Base-by-base conservation (phyloP, 2,797 vertebrate genomes). In the Acestrorhynchus altus region DNA sequence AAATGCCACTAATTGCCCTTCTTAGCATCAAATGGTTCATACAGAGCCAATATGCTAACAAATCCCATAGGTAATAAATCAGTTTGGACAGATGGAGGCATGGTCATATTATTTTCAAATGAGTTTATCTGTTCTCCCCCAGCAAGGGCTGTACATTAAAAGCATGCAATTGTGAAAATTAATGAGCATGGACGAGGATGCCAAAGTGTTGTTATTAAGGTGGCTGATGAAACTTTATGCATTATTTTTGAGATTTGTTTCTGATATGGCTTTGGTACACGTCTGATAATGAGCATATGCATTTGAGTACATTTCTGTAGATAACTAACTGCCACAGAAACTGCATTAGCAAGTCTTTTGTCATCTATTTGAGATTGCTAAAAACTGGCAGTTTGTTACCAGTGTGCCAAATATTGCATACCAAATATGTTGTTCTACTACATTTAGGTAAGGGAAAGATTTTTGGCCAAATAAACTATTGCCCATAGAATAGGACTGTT, bases 41-140 rank as follows among this genome's bases (percentile, higher is more conserved):
- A 71, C 69, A 26, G 31, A 77, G 67, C 39, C 70, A 59, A 75
- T 79, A 75, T 75, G 15, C 51, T 40, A 70, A 31, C 28, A 20
- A 49, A 68, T 74, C 78, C 73, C 54, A 52, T 46, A 74, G 76
- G 82, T 82, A 57, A 71, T 71, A 79, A 74, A 79, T 79, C 79
- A 72, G 39, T 78, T 78, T 73, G 35, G 78, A 78, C 56, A 60
- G 57, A 69, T 39, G 61, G 56, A 71, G 56, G 49, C 61, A 47
- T 28, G 26, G 59, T 73, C 63, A 54, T 73, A 74, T 80, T 75
- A 44, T 73, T 74, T 64, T 60, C 42, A 77, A 79, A 81, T 72
- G 74, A 81, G 66, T 57, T 70, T 80, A 66, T 72, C 46, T 56
- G 46, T 56, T 71, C 57, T 73, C 49, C 74, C 66, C 57, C 67